These are phyloP conservation scores for Sinopyrophorus schimmeli DNA, from an alignment of 2,888 invertebrate genomes.

Conservation along the genomic window DNA sequence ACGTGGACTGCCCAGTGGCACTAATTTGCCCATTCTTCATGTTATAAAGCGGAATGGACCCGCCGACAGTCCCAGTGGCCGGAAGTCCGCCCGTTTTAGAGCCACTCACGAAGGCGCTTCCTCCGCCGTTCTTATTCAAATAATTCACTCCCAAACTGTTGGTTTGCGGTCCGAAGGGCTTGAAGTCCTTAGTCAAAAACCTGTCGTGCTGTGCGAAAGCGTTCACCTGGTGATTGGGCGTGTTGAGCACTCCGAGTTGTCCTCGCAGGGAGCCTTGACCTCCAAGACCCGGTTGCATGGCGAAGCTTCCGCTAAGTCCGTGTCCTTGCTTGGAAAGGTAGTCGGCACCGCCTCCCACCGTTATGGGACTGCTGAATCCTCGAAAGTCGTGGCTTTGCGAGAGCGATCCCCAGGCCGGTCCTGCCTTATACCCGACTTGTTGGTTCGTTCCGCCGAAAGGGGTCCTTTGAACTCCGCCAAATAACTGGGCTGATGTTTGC, in stretches of 20 bases:
- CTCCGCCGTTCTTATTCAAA: slow-evolving; percentile 13
- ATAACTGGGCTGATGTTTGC: no score
- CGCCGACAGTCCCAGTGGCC: slow-evolving; percentile 11
- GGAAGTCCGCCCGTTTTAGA: slow-evolving; percentile 10
- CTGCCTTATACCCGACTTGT: slow-evolving; percentile 19
- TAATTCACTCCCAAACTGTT: slow-evolving; percentile 15
- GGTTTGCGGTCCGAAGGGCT: slow-evolving; percentile 15
- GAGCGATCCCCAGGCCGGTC: slow-evolving; percentile 27
- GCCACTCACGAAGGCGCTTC: slow-evolving; percentile 11
- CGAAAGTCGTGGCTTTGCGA: slow-evolving; percentile 13
- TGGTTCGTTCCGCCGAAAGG: slow-evolving; percentile 15
- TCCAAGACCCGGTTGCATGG: slow-evolving; percentile 18
- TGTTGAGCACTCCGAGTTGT: slow-evolving; percentile 10
- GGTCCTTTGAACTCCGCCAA: slow-evolving; percentile 13
- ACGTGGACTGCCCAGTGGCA: slow-evolving; percentile 8
- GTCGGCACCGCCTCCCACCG: slow-evolving; percentile 10
- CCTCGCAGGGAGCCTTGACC: slow-evolving; percentile 15
- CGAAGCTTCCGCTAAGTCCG: slow-evolving; percentile 9
- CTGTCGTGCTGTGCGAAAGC: slow-evolving; percentile 22
- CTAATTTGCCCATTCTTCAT: background rate
- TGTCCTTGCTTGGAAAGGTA: slow-evolving; percentile 4
- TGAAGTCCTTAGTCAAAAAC: slow-evolving; percentile 15
- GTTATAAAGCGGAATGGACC: slow-evolving; percentile 15
- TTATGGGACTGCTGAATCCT: slow-evolving; percentile 16
- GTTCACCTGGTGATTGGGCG: slow-evolving; percentile 6